Evolutionary conservation across 1,140 invertebrate species (phyloP).

Genomic region (Mycetomoellerius zeteki): DNA sequence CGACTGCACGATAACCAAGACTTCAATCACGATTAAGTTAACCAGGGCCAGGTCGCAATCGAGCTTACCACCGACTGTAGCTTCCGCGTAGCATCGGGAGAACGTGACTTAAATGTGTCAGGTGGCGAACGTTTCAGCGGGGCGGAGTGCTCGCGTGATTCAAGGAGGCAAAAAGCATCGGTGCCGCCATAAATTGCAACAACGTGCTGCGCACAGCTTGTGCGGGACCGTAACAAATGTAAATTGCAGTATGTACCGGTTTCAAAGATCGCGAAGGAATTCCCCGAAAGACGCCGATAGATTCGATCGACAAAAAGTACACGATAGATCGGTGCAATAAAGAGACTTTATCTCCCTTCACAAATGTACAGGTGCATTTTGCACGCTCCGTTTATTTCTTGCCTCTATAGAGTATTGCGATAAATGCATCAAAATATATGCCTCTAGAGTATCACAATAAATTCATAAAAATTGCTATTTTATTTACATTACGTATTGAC

Average conservation of each 20-base stretch:
- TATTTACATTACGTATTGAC: background rate
- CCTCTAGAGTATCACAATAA: background rate
- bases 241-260: conserved; percentile 35
- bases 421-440: background rate
- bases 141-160: conserved; percentile 50
- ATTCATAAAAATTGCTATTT: background rate
- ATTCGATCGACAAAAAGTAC: conserved; percentile 9
- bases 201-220: conserved; percentile 40
- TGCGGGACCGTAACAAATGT: conserved; percentile 39
- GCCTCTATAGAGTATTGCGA: background rate
- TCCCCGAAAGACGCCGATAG: background rate
- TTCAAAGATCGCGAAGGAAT: conserved; percentile 22
- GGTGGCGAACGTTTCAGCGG: conserved; percentile 39
- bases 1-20: conserved; percentile 51
- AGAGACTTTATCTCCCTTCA: background rate
- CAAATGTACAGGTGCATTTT: background rate
- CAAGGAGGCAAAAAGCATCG: conserved; percentile 52
- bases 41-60: conserved; percentile 45
- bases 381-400: conserved; percentile 1
- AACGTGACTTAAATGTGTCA: conserved; percentile 64
- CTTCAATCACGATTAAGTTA: conserved; percentile 62
- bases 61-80: conserved; percentile 37
- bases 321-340: conserved; percentile 8
- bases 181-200: conserved; percentile 44
- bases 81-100: conserved; percentile 48